Conservation (phyloP, 2,797 vertebrate species). For the Botia almorhae region DNA sequence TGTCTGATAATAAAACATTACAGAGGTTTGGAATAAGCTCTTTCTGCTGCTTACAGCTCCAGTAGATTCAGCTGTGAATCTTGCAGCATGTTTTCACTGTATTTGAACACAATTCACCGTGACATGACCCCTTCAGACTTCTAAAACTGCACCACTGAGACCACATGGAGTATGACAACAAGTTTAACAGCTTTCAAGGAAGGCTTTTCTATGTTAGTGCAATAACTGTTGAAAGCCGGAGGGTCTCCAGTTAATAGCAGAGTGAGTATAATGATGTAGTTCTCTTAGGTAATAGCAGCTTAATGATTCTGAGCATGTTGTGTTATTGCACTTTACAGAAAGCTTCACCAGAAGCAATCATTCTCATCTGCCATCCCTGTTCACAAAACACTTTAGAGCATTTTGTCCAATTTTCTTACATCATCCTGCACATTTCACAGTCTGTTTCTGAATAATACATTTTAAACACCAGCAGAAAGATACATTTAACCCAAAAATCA, state of each 20-base stretch:
- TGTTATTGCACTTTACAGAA: slow-evolving; percentile 14
- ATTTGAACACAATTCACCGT: neutral
- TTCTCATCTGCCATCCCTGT: neutral
- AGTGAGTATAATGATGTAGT: slow-evolving; percentile 12
- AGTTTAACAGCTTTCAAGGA: neutral
- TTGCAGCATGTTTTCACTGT: neutral
- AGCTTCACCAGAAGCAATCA: slow-evolving; percentile 16
- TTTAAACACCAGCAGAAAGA: neutral
- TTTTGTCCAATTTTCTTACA: slow-evolving; percentile 1
- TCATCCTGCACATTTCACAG: neutral
- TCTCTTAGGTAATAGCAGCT: slow-evolving; percentile 2
- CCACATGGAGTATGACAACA: neutral
- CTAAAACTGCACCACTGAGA: neutral
- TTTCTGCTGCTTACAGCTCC: too few relatives aligned
- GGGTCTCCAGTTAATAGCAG: neutral
- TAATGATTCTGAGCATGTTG: slow-evolving; percentile 24
- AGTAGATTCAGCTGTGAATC: neutral
- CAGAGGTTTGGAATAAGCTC: too few relatives aligned
- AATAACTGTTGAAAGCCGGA: neutral
- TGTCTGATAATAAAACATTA: neutral
- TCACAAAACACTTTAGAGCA: neutral
- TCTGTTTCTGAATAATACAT: neutral
- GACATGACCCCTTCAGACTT: neutral
- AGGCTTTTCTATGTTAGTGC: neutral
- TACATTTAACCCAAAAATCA: neutral